phyloP scores from a whole-genome alignment of 2,797 vertebrate genomes.

The Chiloscyllium punctatum region DNA sequence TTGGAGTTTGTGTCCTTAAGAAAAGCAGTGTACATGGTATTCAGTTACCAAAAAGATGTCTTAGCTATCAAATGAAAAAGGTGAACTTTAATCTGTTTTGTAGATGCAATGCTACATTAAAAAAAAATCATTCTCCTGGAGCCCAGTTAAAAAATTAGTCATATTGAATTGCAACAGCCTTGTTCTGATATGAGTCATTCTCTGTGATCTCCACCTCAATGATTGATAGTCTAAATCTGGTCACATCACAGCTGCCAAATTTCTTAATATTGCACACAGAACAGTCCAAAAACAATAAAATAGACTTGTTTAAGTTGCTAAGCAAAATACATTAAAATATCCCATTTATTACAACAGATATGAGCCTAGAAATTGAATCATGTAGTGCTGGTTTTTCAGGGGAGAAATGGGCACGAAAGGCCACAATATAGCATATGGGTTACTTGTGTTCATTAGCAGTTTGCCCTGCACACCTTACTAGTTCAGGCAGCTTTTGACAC shows the following conservation, averaged over 20 bases:
- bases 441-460: no score
- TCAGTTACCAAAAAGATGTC: background rate
- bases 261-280: background rate
- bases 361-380: background rate
- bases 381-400: no score
- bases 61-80: background rate
- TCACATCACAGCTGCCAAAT: conserved; percentile 30
- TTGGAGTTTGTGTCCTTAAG: background rate
- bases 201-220: conserved; percentile 34
- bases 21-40: background rate
- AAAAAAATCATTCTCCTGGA: background rate
- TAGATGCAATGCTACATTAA: background rate
- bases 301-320: background rate
- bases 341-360: conserved; percentile 4
- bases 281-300: conserved; percentile 11
- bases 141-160: conserved; percentile 4
- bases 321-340: background rate
- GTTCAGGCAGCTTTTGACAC: background rate
- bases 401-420: background rate
- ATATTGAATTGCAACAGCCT: conserved; percentile 22
- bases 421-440: background rate
- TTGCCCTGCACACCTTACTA: background rate
- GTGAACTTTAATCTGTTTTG: background rate
- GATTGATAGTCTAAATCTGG: conserved; percentile 31
- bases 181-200: conserved; percentile 34